A percentile compares a stretch with the other conserved stretches of the same genome.
Conservation (phyloP, 1,140 invertebrate species). For the Notospermus geniculatus region DNA sequence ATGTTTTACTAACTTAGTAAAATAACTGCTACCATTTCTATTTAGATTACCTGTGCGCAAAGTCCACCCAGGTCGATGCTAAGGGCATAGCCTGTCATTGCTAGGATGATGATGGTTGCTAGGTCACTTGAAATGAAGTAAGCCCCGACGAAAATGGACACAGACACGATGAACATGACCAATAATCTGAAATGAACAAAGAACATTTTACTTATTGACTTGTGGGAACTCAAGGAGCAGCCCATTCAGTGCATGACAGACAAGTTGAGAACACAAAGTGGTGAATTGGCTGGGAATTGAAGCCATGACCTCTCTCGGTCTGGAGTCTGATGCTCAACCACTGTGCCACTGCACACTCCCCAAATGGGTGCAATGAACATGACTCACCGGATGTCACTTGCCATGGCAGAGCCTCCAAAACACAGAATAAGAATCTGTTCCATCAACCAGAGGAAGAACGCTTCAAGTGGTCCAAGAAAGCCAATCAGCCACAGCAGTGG, state of each 20-base stretch:
- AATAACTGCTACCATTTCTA: too few relatives aligned
- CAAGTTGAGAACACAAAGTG: too few relatives aligned
- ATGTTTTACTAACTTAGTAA: too few relatives aligned
- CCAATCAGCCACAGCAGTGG: constrained; percentile 57
- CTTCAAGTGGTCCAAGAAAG: constrained; percentile 56
- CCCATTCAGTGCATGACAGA: too few relatives aligned
- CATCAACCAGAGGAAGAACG: constrained; percentile 54
- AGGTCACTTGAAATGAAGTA: constrained; percentile 41
- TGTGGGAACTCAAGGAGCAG: too few relatives aligned
- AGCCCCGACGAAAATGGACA: constrained; percentile 33
- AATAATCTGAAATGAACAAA: constrained; percentile 30
- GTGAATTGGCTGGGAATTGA: too few relatives aligned
- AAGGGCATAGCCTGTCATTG: constrained; percentile 44
- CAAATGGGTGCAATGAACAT: neutral
- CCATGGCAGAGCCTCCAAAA: constrained; percentile 54
- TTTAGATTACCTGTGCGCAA: constrained; percentile 26
- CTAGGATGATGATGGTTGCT: constrained; percentile 36
- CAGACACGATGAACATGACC: constrained; percentile 33
- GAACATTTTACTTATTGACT: too few relatives aligned
- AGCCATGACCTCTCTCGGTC: too few relatives aligned
- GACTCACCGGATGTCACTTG: constrained; percentile 43
- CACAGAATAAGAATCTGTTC: constrained; percentile 55
- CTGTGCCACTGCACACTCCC: too few relatives aligned
- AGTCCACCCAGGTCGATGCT: constrained; percentile 48
- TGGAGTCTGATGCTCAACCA: too few relatives aligned